phyloP scores from a whole-genome alignment of 2,113 vertebrate genomes.

The Numenius arquata region DNA sequence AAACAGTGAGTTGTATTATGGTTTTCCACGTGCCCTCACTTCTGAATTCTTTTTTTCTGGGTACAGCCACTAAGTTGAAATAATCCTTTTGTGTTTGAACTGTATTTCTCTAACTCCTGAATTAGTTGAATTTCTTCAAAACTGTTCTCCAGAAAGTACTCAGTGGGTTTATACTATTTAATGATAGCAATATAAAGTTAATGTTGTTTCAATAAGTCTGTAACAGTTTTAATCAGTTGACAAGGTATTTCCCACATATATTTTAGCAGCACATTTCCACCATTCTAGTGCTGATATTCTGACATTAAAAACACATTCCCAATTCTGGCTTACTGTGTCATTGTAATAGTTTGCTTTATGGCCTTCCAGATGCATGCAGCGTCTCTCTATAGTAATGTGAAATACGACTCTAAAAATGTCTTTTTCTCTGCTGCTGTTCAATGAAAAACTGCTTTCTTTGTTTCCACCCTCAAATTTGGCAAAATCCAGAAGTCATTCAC shows the following conservation, averaged over 20 bases:
- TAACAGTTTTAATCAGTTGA: not conserved
- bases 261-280: not conserved
- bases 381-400: not conserved
- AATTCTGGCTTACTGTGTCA: not conserved
- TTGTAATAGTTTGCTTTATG: not conserved
- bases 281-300: not conserved
- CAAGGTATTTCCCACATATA: not conserved
- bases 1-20: not conserved
- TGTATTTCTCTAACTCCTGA: not conserved
- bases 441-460: not conserved
- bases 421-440: not conserved
- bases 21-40: not conserved
- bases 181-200: not conserved
- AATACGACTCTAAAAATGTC: not conserved
- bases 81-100: not conserved
- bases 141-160: not conserved
- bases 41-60: not conserved
- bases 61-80: not conserved
- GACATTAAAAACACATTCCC: not conserved
- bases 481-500: not conserved
- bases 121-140: not conserved
- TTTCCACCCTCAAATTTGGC: not conserved
- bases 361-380: not conserved
- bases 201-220: not conserved
- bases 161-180: not conserved